phyloP scores from a whole-genome alignment of 1,140 invertebrate genomes.

The Polypedilum vanderplanki region DNA sequence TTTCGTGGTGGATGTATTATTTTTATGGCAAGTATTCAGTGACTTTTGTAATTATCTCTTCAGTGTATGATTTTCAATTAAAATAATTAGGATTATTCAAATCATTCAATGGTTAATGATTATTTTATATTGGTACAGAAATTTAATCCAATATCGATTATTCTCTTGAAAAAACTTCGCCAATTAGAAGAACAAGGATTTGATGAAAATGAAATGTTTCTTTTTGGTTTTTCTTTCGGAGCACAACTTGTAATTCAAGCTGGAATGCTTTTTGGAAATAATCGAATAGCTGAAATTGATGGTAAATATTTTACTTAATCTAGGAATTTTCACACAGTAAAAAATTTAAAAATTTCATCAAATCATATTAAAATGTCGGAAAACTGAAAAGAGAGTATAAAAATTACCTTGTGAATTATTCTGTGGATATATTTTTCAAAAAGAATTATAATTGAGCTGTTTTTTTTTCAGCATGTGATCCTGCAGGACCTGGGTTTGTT shows the following conservation, averaged over 20 bases:
- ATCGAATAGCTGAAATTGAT: constrained; percentile 37
- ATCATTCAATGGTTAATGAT: constrained; percentile 34
- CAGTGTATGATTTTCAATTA: no score
- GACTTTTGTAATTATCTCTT: no score
- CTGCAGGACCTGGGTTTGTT: constrained; percentile 43
- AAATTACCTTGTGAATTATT: no score
- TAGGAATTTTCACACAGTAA: background rate
- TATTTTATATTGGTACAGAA: constrained; percentile 38
- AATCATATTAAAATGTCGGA: no score
- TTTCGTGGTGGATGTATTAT: constrained; percentile 42
- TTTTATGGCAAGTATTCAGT: no score
- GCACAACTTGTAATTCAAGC: constrained; percentile 40
- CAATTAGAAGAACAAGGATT: constrained; percentile 37
- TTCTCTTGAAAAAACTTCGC: constrained; percentile 35
- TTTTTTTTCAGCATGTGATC: constrained; percentile 42
- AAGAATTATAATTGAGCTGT: no score
- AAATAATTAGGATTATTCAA: no score
- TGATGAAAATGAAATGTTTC: constrained; percentile 36
- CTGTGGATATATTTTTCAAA: no score
- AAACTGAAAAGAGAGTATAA: no score
- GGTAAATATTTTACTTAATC: constrained; percentile 22
- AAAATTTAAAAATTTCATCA: no score
- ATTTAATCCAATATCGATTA: constrained; percentile 35
- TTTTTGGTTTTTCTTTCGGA: constrained; percentile 43
- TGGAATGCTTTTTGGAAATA: constrained; percentile 34